Evolutionary conservation across 2,888 invertebrate species (phyloP), one percentile per base, ranked within the genome.

Genomic region (Folsomia candida): DNA sequence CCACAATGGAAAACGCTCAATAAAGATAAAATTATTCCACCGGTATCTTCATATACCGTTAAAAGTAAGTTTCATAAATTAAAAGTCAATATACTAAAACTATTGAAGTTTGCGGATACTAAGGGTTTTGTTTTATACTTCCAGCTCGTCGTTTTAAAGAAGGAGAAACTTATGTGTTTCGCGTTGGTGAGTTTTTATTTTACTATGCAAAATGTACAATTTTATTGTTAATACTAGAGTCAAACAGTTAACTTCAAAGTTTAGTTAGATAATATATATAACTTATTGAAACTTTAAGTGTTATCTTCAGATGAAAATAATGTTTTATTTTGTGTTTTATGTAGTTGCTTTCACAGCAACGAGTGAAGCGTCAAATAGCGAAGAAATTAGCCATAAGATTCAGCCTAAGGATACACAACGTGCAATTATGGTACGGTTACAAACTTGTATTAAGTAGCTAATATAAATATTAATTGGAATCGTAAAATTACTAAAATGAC

Each of bases 321-420:
- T 94, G 94, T 86, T 91, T 93, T 86, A n/a, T n/a, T n/a, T n/a
- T n/a, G n/a, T n/a, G n/a, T 94, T 96, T 87, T 89, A 93, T 82
- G 93, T 96, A 81, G 86, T 92, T 83, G 93, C 94, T 76, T 91
- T 93, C 85, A 92, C 94, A 63, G 88, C 91, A 81, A 91, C 90
- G 81, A 92, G 90, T 83, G 92, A 90, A 51, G 68, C 73, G 59
- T 75, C 93, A 83, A 90, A 89, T 81, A 94, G 93, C 77, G 93
- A 94, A 77, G 91, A 91, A 85, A 90, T 93, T 81, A 91, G 91
- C 85, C 94, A 91, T 85, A 89, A 91, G 51, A 93, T 94, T 81
- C 94, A 94, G 79, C 93, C 93, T 77, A 88, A 93, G 75, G 93
- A 94, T 81, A 94, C 94, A 85, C 93, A 94, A 87, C 94, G 94